Base-by-base conservation (phyloP, 1,140 invertebrate species). In the Zaprionus taronus region DNA sequence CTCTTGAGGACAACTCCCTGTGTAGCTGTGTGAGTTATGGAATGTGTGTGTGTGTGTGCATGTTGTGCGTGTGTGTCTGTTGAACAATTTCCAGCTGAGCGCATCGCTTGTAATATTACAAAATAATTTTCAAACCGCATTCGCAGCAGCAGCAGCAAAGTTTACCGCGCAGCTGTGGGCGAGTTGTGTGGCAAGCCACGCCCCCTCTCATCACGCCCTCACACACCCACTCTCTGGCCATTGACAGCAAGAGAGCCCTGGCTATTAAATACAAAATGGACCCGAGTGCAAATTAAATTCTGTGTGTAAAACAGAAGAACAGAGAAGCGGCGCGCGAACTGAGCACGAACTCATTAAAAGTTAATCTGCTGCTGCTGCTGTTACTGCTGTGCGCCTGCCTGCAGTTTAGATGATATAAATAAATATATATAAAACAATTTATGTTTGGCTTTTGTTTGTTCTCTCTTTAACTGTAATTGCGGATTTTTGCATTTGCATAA, bases 91-190 rank as follows among this genome's bases (percentile, higher is more conserved):
- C 79, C 84, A 89, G 78, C 72, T 84, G 84, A 84, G 84, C 78
- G 84, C 84, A 76, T 74, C 78, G 81, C 81, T 79, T 86, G 73
- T 76, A 81, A 84, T 79, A 89, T 90, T 90, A 84, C 84, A 90
- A 89, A 89, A 89, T 89, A 82, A 89, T 89, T 89, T 84, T 49
- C 65, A 76, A 89, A 89, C 81, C 85, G 74, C 84, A 85, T 68
- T 41, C 53, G 38, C 31, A 51, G 61, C 53, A n/a, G 53, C 68
- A 77, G 57, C 69, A 57, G 66, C 74, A 77, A 70, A 77, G 55
- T 71, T 72, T 71, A 47, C 55, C 44, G 41, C 41, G 56, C 34
- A 60, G 38, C 57, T 47, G 53, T 31, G 63, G 9, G 6, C 5
- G 6, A 41, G 20, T 9, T 56, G 67, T 49, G 69, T 60, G 44